Base-by-base conservation (phyloP, 2,888 invertebrate species). In the Clunio marinus region DNA sequence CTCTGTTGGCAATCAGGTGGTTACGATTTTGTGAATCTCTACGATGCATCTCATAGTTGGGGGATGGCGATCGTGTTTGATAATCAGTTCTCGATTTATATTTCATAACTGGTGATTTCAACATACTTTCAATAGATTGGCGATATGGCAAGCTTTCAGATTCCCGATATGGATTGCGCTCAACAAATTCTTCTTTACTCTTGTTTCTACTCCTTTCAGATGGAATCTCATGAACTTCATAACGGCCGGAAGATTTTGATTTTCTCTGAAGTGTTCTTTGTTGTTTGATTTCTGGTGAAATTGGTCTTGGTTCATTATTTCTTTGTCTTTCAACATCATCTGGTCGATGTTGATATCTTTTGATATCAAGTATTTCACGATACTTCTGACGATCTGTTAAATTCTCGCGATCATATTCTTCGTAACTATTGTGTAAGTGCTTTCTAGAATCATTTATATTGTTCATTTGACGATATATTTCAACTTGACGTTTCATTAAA, bases 101-200 rank as follows among this genome's bases (percentile, higher is more conserved):
- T 32, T 78, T 75, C 74, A 79, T 77, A 58, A 78, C 77, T 15
- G 78, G 75, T 3, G 78, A 78, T 70, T 78, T 79, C 74, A 79
- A 76, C 78, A 79, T 77, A 69, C 76, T 77, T 70, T 79, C 79
- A 74, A 78, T 78, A 72, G 78, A 78, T 69, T 79, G 76, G 24
- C 78, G 77, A 69, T 79, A 79, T 20, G 79, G 79, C 70, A 78
- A 74, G 70, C 77, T 79, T 71, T 78, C 77, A 0, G 77, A 76
- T 70, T 79, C 78, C 17, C 77, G 75, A 68, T 79, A 79, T 1
- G 79, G 79, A 74, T 79, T 79, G 7, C 78, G 76, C 58, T 77
- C 77, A 27, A 13, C 17, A 37, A 22, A 41, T 2, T 25, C 20
- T 55, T 73, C 73, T 4, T 15, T n/a, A 32, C 22, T 15, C 5